phyloP scores from a whole-genome alignment of 2,888 invertebrate species.

The Agrenia bidenticulata region DNA sequence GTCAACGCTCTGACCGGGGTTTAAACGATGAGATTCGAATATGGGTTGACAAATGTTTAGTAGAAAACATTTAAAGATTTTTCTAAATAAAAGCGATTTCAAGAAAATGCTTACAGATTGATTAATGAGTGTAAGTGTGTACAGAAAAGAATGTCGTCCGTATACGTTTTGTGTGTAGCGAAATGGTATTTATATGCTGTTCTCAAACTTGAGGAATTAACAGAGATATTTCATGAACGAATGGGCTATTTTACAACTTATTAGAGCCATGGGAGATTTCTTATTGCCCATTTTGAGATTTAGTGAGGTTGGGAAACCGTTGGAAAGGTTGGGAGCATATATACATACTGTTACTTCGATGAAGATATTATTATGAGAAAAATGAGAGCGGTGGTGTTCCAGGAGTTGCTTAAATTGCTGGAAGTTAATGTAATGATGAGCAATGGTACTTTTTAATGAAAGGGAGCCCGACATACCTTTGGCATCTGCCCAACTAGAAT shows the following conservation, averaged over 20 bases:
- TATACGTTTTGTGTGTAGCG: too few relatives aligned
- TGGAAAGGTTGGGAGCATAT: neutral
- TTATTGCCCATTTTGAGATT: constrained; percentile 37
- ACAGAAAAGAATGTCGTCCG: too few relatives aligned
- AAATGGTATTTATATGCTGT: too few relatives aligned
- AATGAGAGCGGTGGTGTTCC: constrained; percentile 2
- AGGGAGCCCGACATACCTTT: constrained; percentile 8
- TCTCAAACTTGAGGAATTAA: neutral
- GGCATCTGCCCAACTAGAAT: neutral
- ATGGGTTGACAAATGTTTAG: too few relatives aligned
- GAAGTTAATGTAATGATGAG: constrained; percentile 33
- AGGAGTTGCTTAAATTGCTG: constrained; percentile 15
- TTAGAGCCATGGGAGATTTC: constrained; percentile 26
- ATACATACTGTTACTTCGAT: neutral
- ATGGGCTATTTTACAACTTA: constrained; percentile 24
- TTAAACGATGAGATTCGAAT: too few relatives aligned
- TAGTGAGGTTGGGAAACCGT: constrained; percentile 16
- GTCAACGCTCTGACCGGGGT: too few relatives aligned
- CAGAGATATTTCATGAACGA: neutral
- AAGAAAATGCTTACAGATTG: too few relatives aligned
- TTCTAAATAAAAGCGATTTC: too few relatives aligned
- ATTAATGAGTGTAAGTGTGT: too few relatives aligned
- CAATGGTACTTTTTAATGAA: constrained; percentile 24
- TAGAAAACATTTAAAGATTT: too few relatives aligned
- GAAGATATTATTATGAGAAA: neutral